A percentile compares a stretch with the other conserved stretches of the same genome.
phyloP scores from a whole-genome alignment of 2,888 invertebrate species.

The Mythimna ferrago region DNA sequence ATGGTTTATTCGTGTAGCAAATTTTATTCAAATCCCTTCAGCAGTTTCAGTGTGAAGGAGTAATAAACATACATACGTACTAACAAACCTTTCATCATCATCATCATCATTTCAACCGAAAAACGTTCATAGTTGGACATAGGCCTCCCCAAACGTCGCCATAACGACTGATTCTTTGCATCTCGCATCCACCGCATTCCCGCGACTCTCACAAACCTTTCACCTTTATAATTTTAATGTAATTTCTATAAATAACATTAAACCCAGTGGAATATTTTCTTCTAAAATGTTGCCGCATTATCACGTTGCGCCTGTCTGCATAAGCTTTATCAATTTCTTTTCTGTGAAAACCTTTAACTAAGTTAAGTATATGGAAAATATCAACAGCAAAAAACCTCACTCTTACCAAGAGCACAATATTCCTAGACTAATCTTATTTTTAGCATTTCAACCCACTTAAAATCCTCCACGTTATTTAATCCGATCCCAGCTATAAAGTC shows the following conservation, averaged over 20 bases:
- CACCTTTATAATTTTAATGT: not conserved
- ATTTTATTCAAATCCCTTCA: too few species aligned
- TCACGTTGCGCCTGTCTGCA: not conserved
- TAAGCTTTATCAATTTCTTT: not conserved
- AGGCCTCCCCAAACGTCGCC: too few species aligned
- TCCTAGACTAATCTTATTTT: not conserved
- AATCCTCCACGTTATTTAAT: slow-evolving; percentile 57
- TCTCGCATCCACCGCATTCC: too few species aligned
- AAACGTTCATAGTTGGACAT: too few species aligned
- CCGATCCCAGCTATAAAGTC: slow-evolving; percentile 57
- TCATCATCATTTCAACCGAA: too few species aligned
- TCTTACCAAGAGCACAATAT: not conserved
- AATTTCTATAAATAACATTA: not conserved
- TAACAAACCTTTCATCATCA: too few species aligned
- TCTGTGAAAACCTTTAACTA: not conserved
- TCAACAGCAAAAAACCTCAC: not conserved
- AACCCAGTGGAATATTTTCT: not conserved
- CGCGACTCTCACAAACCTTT: too few species aligned
- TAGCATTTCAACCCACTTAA: slow-evolving; percentile 17
- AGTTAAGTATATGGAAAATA: not conserved
- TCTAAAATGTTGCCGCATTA: not conserved
- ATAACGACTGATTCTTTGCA: too few species aligned
- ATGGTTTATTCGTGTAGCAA: too few species aligned
- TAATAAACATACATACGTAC: not conserved
- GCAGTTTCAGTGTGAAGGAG: too few species aligned